These are phyloP conservation scores for Rhagium mordax DNA, from an alignment of 2,888 invertebrate species.

Conservation along the genomic window DNA sequence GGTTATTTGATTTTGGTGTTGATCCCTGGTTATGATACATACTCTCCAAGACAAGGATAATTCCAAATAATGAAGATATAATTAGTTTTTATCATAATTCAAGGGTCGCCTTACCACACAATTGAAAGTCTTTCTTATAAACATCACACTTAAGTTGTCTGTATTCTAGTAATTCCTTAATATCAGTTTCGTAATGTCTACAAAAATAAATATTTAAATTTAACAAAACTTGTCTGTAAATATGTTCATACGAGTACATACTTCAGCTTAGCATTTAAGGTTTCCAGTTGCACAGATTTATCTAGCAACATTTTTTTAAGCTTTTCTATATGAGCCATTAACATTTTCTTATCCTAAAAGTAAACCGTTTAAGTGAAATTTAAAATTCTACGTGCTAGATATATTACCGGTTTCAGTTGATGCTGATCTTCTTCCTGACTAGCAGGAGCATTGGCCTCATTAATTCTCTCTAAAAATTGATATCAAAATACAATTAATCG, in stretches of 20 bases:
- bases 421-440: constrained; percentile 12
- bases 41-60: too few relatives aligned
- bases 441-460: constrained; percentile 27
- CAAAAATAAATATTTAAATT: constrained; percentile 27
- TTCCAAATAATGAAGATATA: too few relatives aligned
- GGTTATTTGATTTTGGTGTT: too few relatives aligned
- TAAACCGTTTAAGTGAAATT: neutral
- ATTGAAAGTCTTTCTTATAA: constrained; percentile 55
- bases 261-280: constrained; percentile 58
- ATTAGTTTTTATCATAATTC: too few relatives aligned
- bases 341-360: constrained; percentile 52
- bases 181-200: constrained; percentile 58
- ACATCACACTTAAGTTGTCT: constrained; percentile 56
- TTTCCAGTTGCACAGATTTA: constrained; percentile 59
- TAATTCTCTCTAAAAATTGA: constrained; percentile 49
- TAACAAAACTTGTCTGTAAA: neutral
- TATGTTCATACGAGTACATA: too few relatives aligned
- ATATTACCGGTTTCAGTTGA: constrained; percentile 44
- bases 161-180: constrained; percentile 59
- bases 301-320: constrained; percentile 61
- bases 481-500: too few relatives aligned
- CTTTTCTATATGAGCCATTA: constrained; percentile 55
- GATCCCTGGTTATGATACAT: too few relatives aligned
- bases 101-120: constrained; percentile 52
- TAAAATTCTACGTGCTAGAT: neutral